A percentile compares a stretch with the other conserved stretches of the same genome.
phyloP scores from a whole-genome alignment of 2,888 invertebrate species.

The Chouioia cunea region DNA sequence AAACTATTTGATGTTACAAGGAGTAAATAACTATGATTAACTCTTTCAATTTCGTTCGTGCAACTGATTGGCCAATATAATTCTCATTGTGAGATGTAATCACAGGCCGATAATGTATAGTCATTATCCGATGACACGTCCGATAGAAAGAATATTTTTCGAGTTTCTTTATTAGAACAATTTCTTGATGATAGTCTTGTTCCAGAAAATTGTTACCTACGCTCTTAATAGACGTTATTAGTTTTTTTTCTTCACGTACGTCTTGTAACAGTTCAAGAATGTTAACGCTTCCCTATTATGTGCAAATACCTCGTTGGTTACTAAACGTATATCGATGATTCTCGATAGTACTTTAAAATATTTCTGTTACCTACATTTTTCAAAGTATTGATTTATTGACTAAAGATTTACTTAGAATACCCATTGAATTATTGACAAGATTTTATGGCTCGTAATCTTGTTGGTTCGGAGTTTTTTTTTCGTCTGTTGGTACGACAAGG shows the following conservation, averaged over 20 bases:
- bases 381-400: too few species aligned
- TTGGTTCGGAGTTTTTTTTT: slow-evolving; percentile 22
- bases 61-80: slow-evolving; percentile 10
- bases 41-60: background rate
- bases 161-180: too few species aligned
- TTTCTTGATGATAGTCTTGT: too few species aligned
- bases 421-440: too few species aligned
- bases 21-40: slow-evolving; percentile 13
- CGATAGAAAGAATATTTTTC: slow-evolving; percentile 3
- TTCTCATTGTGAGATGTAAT: slow-evolving; percentile 18
- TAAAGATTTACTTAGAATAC: too few species aligned
- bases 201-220: too few species aligned
- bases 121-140: slow-evolving; percentile 12
- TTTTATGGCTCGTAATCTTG: slow-evolving; percentile 1
- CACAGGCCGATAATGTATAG: slow-evolving; percentile 1
- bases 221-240: background rate
- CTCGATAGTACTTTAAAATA: too few species aligned
- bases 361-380: too few species aligned
- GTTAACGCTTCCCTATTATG: too few species aligned
- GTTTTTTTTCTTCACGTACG: slow-evolving; percentile 22
- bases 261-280: background rate
- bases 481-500: slow-evolving; percentile 23
- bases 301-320: too few species aligned
- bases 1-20: background rate
- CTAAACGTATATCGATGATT: too few species aligned